Conservation (phyloP, 2,113 vertebrate species). For the Thomomys bottae region DNA sequence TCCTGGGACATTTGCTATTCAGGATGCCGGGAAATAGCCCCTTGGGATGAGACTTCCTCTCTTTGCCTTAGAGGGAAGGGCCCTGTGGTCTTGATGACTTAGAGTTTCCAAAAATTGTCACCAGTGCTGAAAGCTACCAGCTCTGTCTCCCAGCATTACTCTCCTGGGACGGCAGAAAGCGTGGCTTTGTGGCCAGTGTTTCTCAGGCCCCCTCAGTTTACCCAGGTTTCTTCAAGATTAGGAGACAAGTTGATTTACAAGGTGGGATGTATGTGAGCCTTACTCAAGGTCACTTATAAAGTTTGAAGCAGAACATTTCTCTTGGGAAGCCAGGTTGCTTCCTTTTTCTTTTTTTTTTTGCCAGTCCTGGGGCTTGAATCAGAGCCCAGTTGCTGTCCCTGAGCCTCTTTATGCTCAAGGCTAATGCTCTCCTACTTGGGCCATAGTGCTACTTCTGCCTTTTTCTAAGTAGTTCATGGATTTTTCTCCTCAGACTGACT, state of each 20-base stretch:
- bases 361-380: too few relatives aligned
- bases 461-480: too few relatives aligned
- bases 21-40: neutral
- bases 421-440: too few relatives aligned
- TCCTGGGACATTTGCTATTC: neutral
- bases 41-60: neutral
- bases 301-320: neutral
- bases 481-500: too few relatives aligned
- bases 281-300: neutral
- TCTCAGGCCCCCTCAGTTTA: neutral
- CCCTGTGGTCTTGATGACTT: neutral
- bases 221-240: neutral
- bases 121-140: neutral
- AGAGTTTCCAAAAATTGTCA: neutral
- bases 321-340: neutral
- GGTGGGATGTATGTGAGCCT: too few relatives aligned
- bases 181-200: neutral
- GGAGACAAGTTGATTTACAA: neutral
- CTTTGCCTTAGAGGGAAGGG: constrained; percentile 9
- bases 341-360: neutral
- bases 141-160: neutral
- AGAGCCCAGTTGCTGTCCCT: too few relatives aligned
- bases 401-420: too few relatives aligned
- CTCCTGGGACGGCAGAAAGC: neutral
- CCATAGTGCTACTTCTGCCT: too few relatives aligned